Evolutionary conservation across 2,888 invertebrate species (phyloP), one percentile per base, ranked within the genome.

Genomic region (Clostera curtula): DNA sequence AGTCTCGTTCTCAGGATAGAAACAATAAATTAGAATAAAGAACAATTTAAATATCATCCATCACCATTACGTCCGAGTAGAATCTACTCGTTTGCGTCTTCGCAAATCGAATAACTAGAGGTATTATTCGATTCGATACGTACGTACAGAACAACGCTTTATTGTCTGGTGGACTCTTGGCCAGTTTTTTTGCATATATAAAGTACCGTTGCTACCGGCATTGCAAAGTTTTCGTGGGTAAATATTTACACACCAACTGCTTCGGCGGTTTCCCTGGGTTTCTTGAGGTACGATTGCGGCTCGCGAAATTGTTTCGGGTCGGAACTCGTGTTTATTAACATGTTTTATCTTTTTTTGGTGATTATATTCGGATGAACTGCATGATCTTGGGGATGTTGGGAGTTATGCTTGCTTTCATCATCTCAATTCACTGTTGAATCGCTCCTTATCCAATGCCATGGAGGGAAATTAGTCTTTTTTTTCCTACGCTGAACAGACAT

Each of bases 201-300:
- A 62, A 55, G 59, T 59, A 50, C 31, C 49, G 43, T 62, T 72
- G 66, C 73, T 71, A 56, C 53, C 57, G 67, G 59, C 64, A 68
- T 62, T 65, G 59, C 60, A 65, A 73, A 72, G 59, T 76, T 75
- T 74, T 66, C 68, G 69, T 61, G 63, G 56, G 70, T 66, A 77
- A 77, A 79, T 77, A 76, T 79, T 79, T 76, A 65, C 69, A 65
- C 65, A 57, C 59, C 56, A 68, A 56, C 64, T 63, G 60, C 61
- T 60, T 56, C 49, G 48, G 65, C 29, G 66, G 68, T 69, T 65
- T 58, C 44, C 38, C 53, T 49, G 38, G 24, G 43, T 56, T 72
- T 64, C 50, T 61, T 66, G 65, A 61, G 68, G 68, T 61, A 63
- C 34, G 45, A 47, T 52, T 70, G 68, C 59, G 68, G 67, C 58